Percentiles rank a stretch among this genome's conserved stretches.
Conservation (phyloP, 2,888 invertebrate species). For the Noctua janthe region DNA sequence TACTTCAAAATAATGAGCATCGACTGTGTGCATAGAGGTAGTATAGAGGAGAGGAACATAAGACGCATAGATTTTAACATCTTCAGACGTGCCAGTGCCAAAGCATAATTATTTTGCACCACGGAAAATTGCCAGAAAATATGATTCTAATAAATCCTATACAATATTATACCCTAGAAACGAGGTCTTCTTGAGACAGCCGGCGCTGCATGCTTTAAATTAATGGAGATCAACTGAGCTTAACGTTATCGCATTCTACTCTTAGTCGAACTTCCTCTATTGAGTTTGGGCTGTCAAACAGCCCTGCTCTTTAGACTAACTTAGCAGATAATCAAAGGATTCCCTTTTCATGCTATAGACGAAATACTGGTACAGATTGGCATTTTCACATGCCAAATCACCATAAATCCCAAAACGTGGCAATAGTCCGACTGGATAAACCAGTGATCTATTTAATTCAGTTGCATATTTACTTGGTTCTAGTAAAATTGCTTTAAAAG, state of each 20-base stretch:
- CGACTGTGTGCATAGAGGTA: slow-evolving; percentile 28
- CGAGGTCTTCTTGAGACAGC: not conserved
- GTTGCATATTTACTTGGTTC: not conserved
- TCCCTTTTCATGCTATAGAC: no score
- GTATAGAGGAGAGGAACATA: not conserved
- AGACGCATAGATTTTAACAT: slow-evolving; percentile 11
- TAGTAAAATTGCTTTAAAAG: slow-evolving; percentile 26
- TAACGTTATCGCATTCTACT: not conserved
- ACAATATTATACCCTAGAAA: not conserved
- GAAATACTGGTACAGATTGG: no score
- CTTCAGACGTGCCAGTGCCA: not conserved
- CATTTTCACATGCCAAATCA: not conserved
- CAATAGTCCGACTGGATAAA: no score
- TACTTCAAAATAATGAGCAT: slow-evolving; percentile 74
- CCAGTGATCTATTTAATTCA: slow-evolving; percentile 35
- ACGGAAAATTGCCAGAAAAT: not conserved
- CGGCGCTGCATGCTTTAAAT: not conserved
- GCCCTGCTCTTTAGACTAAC: not conserved
- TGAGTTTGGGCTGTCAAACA: not conserved
- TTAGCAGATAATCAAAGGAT: no score
- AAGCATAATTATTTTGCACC: not conserved
- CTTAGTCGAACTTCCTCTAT: not conserved
- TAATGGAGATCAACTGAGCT: not conserved
- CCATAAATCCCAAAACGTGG: slow-evolving; percentile 1
- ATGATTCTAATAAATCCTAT: not conserved